Base-by-base conservation (phyloP, 2,797 vertebrate genomes). In the Nannoperca obscura region DNA sequence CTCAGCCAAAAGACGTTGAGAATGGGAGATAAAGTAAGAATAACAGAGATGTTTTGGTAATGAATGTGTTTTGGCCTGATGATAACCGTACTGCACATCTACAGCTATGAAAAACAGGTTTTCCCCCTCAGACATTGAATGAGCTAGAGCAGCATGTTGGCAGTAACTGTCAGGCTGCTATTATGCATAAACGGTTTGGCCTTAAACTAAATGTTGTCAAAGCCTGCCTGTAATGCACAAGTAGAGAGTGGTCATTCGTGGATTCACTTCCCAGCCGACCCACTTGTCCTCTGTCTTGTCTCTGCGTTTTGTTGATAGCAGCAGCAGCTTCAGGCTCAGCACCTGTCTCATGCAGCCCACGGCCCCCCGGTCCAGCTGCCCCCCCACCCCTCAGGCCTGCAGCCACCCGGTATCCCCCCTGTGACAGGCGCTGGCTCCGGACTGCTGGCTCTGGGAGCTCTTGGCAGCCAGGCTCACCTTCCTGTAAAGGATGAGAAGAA, bases 251-350 rank as follows among this genome's bases (percentile, higher is more conserved):
- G 66, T 71, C 84, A 72, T 83, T 88, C 86, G 78, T 73, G 52
- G 81, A 86, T 74, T 80, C 81, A 22, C 80, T 94, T 91, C 91
- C 86, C 93, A 88, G 38, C 69, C 91, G 82, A 88, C 94, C 87
- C 88, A 86, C 90, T 92, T 81, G 82, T 86, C 71, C 55, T 88
- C 71, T 85, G 86, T 88, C 66, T 81, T 62, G 52, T 94, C 78
- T 90, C 49, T 74, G 64, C 47, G 5, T 82, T 86, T 36, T 87
- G 71, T 92, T 94, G 94, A 77, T 96, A 98, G 97, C 98, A 99
- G 95, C 97, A 98, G 95, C 98, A 99, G 93, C 97, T 98, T 81
- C 98, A 99, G 95, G 97, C 97, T 0, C 98, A 99, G 94, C 97
- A 98, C 91, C 97, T 99, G 69, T 98, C 98, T 38, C 98, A 99